These are phyloP conservation scores for Tinamus major DNA, from an alignment of 2,797 vertebrate species.

Conservation along the genomic window DNA sequence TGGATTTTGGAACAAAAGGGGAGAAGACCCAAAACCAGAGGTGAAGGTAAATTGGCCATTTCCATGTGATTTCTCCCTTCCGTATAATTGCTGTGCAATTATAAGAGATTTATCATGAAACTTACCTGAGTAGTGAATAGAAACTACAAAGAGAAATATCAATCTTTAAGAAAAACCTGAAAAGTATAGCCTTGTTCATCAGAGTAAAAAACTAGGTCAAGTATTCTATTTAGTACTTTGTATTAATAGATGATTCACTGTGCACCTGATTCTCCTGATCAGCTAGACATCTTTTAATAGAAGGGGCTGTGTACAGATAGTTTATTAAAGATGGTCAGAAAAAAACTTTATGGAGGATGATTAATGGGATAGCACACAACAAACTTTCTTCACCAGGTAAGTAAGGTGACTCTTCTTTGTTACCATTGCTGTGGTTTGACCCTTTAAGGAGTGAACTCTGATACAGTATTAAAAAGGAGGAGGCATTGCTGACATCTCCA, in stretches of 20 bases:
- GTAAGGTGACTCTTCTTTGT: background rate
- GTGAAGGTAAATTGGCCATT: background rate
- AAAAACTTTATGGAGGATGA: background rate
- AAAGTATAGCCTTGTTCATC: background rate
- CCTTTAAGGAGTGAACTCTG: background rate
- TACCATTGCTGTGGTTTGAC: background rate
- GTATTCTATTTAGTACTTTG: background rate
- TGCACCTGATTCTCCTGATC: background rate
- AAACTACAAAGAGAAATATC: background rate
- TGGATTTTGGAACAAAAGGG: background rate
- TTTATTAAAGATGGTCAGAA: accelerated
- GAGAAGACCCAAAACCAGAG: background rate
- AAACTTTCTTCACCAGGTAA: background rate
- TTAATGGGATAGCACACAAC: background rate
- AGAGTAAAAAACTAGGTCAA: background rate
- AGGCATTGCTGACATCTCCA: background rate
- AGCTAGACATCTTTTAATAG: background rate
- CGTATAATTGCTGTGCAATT: background rate
- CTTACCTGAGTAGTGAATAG: background rate
- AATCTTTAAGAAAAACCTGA: background rate
- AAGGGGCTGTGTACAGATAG: background rate
- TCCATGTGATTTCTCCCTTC: background rate
- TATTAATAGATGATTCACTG: background rate
- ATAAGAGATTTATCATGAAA: background rate
- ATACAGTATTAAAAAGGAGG: background rate